Percentiles rank a stretch among this genome's conserved stretches.
These are phyloP conservation scores for Megalopta genalis DNA, from an alignment of 1,140 invertebrate genomes.

Conservation along the genomic window DNA sequence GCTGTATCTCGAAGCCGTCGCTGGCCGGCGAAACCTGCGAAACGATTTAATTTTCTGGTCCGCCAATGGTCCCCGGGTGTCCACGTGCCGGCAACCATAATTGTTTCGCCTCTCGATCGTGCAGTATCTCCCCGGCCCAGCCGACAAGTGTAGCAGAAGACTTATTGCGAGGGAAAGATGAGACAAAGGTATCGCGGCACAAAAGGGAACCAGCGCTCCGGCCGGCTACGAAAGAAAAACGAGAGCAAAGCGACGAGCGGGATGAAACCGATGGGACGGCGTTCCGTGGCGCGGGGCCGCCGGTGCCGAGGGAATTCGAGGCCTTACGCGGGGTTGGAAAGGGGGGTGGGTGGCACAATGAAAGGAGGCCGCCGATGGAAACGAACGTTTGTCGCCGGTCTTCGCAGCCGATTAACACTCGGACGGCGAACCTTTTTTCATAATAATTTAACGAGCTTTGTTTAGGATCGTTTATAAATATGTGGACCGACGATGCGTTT, in stretches of 20 bases:
- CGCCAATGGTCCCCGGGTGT: no score
- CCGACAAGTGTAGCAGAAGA: background rate
- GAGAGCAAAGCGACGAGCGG: slow-evolving; percentile 8
- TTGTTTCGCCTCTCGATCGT: no score
- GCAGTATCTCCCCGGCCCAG: background rate
- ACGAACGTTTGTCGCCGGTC: slow-evolving; percentile 53
- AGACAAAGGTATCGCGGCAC: slow-evolving; percentile 20
- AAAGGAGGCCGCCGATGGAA: slow-evolving; percentile 33
- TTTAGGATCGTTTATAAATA: no score
- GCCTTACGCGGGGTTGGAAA: background rate
- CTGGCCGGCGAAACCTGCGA: no score
- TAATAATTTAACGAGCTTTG: no score
- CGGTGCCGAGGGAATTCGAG: slow-evolving; percentile 12
- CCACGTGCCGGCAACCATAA: no score
- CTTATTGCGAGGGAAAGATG: background rate
- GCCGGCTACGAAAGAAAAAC: background rate
- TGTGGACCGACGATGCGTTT: no score
- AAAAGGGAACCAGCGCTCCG: slow-evolving; percentile 7
- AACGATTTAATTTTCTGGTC: no score
- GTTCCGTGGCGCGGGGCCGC: no score
- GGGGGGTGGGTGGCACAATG: background rate
- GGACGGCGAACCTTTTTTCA: no score
- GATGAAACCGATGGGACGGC: slow-evolving; percentile 6
- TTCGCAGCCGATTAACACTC: slow-evolving; percentile 49
- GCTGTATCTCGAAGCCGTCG: no score